These are phyloP conservation scores for Manacus vitellinus DNA, from an alignment of 2,113 vertebrate species.

Conservation along the genomic window DNA sequence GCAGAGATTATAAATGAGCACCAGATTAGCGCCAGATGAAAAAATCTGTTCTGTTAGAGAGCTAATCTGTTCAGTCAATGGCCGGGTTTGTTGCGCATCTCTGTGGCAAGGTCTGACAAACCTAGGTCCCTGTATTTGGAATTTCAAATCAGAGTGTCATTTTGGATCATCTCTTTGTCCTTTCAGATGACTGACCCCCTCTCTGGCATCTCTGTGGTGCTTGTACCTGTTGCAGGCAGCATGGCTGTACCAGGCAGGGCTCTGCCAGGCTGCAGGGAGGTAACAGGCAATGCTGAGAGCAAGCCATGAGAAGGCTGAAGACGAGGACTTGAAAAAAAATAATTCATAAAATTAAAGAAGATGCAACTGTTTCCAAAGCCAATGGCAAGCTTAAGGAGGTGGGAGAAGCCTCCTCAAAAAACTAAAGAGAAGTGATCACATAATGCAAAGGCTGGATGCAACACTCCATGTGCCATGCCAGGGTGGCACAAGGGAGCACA, in stretches of 20 bases:
- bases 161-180: constrained; percentile 12
- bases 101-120: background rate
- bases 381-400: background rate
- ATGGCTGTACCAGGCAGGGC: background rate
- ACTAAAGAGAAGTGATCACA: fast-evolving
- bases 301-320: background rate
- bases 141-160: background rate
- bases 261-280: background rate
- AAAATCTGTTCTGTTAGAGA: constrained; percentile 45
- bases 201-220: background rate
- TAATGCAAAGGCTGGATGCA: fast-evolving
- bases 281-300: background rate
- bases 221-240: background rate
- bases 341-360: background rate
- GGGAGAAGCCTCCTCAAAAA: background rate
- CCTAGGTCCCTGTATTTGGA: background rate
- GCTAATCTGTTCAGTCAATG: constrained; percentile 24
- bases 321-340: background rate
- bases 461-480: fast-evolving
- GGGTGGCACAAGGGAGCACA: background rate
- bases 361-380: background rate
- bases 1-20: constrained; percentile 53
- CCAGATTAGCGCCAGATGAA: constrained; percentile 31
- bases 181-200: background rate
- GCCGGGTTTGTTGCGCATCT: background rate